Base-by-base conservation (phyloP, 2,888 invertebrate genomes). In the Pyrrhia umbra region DNA sequence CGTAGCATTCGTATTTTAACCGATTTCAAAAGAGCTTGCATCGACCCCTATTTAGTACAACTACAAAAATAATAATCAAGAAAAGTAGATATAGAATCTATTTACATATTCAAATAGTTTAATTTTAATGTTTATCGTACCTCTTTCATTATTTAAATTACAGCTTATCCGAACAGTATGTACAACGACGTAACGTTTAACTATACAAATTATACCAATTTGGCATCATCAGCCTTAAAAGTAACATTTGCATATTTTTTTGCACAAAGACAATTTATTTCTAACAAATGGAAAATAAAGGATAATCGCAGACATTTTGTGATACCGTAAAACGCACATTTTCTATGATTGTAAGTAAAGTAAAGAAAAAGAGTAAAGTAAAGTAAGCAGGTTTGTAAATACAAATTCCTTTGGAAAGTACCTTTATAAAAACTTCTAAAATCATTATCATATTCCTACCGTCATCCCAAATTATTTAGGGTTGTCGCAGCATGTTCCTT, bases 211-310 rank as follows among this genome's bases (percentile, higher is more conserved):
- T 56, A 51, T 37, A 51, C 54, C 55, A 59, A 79, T 71, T 64
- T 40, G 43, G 43, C 6, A 30, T 43, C 43, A 47, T 43, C 43
- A 47, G 45, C 54, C 42, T n/a, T 25, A 13, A 27, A 59, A n/a
- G n/a, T n/a, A n/a, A n/a, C n/a, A 78, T 76, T 75, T 71, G 39
- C 68, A 79, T 70, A 50, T 52, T 69, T 46, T 43, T 52, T n/a
- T n/a, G n/a, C n/a, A 9, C 0, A 39, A 10, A 16, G 1, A 1
- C 13, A 15, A 46, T 72, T 66, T 55, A 15, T 34, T 30, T 9
- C 0, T 8, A 4, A 43, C 16, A 6, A 30, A 54, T 39, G 4
- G 0, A 16, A 46, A 37, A 40, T 55, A 15, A 37, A 15, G 20
- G n/a, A 13, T 2, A 50, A 69, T 21, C 9, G 6, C 10, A 34